Evolutionary conservation across 2,888 invertebrate genomes (phyloP).

Genomic region (Drymonia ruficornis): DNA sequence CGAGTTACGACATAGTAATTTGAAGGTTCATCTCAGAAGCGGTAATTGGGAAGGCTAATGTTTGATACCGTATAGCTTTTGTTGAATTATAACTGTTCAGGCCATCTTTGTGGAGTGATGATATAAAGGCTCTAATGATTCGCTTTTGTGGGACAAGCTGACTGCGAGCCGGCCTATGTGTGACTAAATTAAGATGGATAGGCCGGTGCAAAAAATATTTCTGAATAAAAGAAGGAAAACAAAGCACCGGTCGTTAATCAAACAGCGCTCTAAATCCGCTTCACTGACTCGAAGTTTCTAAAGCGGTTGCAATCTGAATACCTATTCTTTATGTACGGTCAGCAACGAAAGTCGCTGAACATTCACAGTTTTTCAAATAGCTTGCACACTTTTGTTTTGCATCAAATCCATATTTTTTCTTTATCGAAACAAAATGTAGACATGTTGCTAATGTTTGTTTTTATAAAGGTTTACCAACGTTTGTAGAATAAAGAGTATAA

Average conservation of each 20-base stretch:
- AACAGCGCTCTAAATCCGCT: not conserved
- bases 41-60: constrained; percentile 35
- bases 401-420: no score
- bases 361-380: no score
- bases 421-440: no score
- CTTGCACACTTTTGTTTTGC: no score
- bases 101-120: constrained; percentile 15
- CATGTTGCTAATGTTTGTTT: no score
- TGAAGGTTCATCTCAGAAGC: constrained; percentile 39
- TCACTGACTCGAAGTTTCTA: not conserved
- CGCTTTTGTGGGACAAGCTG: constrained; percentile 8
- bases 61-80: constrained; percentile 34
- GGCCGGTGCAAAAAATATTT: constrained; percentile 1
- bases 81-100: constrained; percentile 36
- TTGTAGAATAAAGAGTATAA: no score
- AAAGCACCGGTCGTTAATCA: constrained; percentile 2
- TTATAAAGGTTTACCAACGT: no score
- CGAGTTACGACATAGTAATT: constrained; percentile 49
- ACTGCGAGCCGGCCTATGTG: not conserved
- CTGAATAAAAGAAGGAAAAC: constrained; percentile 1
- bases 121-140: constrained; percentile 14
- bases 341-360: no score
- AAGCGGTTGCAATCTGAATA: not conserved
- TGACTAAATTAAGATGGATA: constrained; percentile 4
- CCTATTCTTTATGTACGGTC: not conserved